Evolutionary conservation across 2,797 vertebrate genomes (phyloP).

Genomic region (Bufotes viridis): DNA sequence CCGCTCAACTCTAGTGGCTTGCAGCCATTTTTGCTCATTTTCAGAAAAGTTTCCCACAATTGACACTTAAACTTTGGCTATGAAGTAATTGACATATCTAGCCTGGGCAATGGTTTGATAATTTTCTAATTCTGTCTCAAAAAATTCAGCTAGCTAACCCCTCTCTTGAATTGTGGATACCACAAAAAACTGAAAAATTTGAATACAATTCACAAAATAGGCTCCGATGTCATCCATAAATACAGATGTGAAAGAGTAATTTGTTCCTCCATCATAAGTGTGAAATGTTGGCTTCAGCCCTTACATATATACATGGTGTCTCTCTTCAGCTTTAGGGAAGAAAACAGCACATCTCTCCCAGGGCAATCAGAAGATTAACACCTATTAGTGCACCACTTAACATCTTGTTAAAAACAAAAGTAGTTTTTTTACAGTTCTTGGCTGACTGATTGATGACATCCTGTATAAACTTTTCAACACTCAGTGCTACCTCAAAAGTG

Average conservation of each 20-base stretch:
- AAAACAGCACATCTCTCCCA: background rate
- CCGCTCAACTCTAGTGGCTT: too few relatives aligned
- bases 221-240: too few relatives aligned
- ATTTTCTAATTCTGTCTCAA: background rate
- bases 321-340: background rate
- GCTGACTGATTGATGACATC: conserved; percentile 50
- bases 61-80: background rate
- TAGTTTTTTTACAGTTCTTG: conserved; percentile 56
- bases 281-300: background rate
- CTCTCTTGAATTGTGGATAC: background rate
- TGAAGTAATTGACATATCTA: background rate
- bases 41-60: too few relatives aligned
- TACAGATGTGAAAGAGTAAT: background rate
- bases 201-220: background rate
- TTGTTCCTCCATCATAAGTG: background rate
- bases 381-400: conserved; percentile 56
- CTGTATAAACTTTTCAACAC: conserved; percentile 43
- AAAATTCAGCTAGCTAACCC: background rate
- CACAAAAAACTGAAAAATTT: background rate
- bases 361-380: conserved; percentile 53
- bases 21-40: too few relatives aligned
- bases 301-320: background rate
- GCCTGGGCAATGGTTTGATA: background rate
- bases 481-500: conserved; percentile 17
- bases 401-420: conserved; percentile 55